Percentiles rank a stretch among this genome's conserved stretches.
Conservation (phyloP, 2,113 vertebrate species). For the Nycticebus coucang region DNA sequence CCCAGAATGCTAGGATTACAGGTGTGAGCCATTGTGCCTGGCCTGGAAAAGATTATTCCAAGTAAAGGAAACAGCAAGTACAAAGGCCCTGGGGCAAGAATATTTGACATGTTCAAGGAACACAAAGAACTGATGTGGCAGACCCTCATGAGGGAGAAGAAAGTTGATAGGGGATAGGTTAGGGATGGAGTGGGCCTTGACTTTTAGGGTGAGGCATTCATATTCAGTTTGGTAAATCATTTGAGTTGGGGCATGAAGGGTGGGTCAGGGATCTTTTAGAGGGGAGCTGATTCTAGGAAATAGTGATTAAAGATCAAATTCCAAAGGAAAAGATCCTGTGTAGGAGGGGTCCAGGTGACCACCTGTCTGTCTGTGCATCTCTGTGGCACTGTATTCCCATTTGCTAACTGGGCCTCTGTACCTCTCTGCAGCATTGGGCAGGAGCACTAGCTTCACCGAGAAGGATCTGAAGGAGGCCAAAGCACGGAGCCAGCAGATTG, state of each 20-base stretch:
- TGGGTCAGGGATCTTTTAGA: background rate
- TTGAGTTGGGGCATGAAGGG: background rate
- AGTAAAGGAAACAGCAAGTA: background rate
- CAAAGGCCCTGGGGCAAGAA: constrained; percentile 4
- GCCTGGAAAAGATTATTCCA: background rate
- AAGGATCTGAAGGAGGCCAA: constrained; percentile 95
- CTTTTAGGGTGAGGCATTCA: background rate
- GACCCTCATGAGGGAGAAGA: background rate
- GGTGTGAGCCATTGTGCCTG: too few species aligned
- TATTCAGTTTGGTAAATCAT: background rate
- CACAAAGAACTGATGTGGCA: background rate
- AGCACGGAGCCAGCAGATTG: constrained; percentile 92
- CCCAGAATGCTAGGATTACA: too few species aligned
- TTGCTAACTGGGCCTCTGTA: constrained; percentile 70
- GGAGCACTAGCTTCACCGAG: constrained; percentile 93
- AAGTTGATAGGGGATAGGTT: background rate
- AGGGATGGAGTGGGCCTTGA: background rate
- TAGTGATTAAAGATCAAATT: background rate
- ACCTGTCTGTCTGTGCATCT: background rate
- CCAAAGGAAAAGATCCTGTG: background rate
- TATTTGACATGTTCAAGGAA: background rate
- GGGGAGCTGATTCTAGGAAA: background rate
- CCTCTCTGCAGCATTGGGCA: constrained; percentile 86
- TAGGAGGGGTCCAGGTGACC: accelerated
- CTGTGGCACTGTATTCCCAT: background rate